Evolutionary conservation across 2,113 vertebrate genomes (phyloP).

Genomic region (Indicator maculatus): DNA sequence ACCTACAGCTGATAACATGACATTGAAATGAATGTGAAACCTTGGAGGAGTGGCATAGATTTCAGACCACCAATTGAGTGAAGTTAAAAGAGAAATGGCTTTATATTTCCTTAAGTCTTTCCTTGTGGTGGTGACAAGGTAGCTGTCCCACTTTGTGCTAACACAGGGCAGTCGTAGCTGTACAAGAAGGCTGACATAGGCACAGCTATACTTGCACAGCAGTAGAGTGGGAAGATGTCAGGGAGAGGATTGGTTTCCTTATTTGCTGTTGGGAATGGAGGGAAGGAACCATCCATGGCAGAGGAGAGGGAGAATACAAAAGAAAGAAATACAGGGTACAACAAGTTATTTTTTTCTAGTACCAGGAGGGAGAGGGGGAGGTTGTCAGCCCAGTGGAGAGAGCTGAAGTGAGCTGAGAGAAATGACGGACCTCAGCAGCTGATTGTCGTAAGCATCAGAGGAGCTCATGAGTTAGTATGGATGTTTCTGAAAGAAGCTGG

Average conservation of each 20-base stretch:
- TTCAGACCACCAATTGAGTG: background rate
- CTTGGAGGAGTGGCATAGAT: background rate
- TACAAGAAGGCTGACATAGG: background rate
- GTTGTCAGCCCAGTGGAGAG: background rate
- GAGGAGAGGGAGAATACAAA: background rate
- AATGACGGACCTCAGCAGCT: background rate
- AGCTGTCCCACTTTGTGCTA: background rate
- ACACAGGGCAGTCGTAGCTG: background rate
- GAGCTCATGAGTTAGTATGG: background rate
- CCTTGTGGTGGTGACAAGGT: background rate
- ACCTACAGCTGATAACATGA: background rate
- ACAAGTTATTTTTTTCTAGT: background rate
- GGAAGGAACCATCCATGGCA: background rate
- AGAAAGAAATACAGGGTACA: background rate
- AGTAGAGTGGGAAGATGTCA: fast-evolving
- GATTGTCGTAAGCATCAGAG: background rate
- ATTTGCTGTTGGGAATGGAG: fast-evolving
- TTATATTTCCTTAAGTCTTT: background rate
- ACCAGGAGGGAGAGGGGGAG: background rate
- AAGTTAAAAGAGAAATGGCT: background rate
- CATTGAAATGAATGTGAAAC: background rate
- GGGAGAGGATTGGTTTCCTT: background rate
- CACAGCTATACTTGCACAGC: background rate
- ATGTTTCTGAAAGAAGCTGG: background rate
- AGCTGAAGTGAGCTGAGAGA: background rate